These are phyloP conservation scores for Cariama cristata DNA, from an alignment of 2,113 vertebrate genomes.

Conservation along the genomic window DNA sequence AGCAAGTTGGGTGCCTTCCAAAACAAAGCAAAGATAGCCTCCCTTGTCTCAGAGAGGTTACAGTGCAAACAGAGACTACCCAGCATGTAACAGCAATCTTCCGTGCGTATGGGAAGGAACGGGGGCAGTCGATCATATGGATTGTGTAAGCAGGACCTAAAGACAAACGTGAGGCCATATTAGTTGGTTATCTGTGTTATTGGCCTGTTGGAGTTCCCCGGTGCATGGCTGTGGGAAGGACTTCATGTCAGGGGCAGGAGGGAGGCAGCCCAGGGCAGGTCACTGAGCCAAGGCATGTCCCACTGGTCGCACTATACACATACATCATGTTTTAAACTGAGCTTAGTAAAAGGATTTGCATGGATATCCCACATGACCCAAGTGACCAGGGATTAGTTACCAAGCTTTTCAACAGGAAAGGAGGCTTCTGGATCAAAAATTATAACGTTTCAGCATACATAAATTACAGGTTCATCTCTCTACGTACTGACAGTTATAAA, in stretches of 20 bases:
- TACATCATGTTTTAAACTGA: background rate
- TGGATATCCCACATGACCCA: background rate
- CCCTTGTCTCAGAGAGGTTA: constrained; percentile 21
- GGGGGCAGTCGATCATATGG: background rate
- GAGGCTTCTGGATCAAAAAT: constrained; percentile 47
- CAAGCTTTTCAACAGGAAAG: constrained; percentile 15
- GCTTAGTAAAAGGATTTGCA: background rate
- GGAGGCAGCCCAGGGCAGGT: background rate
- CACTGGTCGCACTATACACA: background rate
- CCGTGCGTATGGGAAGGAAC: fast-evolving
- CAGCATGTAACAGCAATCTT: background rate
- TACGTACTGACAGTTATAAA: constrained; percentile 37
- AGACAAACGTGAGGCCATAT: background rate
- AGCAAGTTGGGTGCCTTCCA: constrained; percentile 49
- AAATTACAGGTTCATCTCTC: constrained; percentile 53
- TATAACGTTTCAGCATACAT: constrained; percentile 12
- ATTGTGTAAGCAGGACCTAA: background rate
- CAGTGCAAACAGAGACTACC: constrained; percentile 4
- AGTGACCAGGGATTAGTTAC: background rate
- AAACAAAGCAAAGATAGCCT: constrained; percentile 51
- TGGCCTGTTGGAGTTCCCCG: background rate
- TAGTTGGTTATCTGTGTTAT: background rate
- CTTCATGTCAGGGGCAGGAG: background rate
- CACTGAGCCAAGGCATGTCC: background rate
- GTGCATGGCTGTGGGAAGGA: background rate